Base-by-base conservation (phyloP, 2,113 vertebrate species). In the Oenanthe melanoleuca region DNA sequence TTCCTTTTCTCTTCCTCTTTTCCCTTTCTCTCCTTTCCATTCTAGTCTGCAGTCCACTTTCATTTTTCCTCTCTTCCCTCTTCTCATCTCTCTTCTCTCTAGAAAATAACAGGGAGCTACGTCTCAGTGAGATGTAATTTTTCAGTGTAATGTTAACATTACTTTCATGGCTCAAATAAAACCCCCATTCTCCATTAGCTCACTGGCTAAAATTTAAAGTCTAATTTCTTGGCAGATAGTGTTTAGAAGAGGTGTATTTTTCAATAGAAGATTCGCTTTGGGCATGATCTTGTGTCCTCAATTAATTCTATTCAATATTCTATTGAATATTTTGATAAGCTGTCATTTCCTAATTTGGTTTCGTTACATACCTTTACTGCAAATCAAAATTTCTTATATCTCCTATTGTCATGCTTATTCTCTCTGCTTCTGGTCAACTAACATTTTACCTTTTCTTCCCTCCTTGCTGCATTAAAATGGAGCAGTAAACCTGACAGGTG, bases 401-500 rank as follows among this genome's bases (percentile, higher is more conserved):
- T 93, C 19, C 73, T 96, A 49, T 95, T 97, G 94, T 96, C 86
- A 92, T 95, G n/a, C 90, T 97, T 96, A 88, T 82, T 91, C 75
- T 95, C 79, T 89, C 96, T 91, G 83, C 94, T 97, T 92, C 89
- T 98, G 95, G 57, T 96, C 96, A 93, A 97, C 98, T 99, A 99
- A 99, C 95, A 97, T 97, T 97, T 97, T 94, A 97, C 95, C 97
- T 97, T 98, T 98, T 98, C 97, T 98, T 95, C 94, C 81, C 95
- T 98, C 96, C 94, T 98, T 98, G 97, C 98, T 98, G 98, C 99
- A 97, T 96, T 98, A 98, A 98, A 98, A 98, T 98, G 99, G 99
- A 99, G 98, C 98, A 99, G 99, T 99, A 99, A 99, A 98, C 99
- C 99, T 92, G 99, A 99, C 99, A 99, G 99, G 99, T 99, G 99